These are phyloP conservation scores for Bambusicola thoracicus DNA, from an alignment of 2,113 vertebrate species.

Conservation along the genomic window DNA sequence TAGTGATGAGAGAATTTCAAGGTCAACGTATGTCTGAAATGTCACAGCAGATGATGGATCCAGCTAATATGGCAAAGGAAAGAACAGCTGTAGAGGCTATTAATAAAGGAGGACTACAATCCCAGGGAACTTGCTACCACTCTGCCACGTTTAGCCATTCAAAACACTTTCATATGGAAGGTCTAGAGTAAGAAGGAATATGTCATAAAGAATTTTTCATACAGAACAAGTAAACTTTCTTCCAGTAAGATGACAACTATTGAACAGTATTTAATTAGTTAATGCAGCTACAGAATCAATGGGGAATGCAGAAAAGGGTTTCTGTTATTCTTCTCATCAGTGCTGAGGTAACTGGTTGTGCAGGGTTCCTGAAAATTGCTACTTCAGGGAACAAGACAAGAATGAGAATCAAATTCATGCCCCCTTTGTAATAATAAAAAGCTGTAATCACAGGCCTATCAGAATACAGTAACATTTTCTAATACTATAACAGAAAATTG, in stretches of 20 bases:
- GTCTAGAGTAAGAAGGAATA: neutral
- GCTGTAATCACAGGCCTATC: neutral
- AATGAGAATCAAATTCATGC: neutral
- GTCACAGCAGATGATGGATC: neutral
- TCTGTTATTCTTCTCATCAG: neutral
- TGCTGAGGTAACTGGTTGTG: neutral
- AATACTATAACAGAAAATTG: neutral
- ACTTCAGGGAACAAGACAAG: neutral
- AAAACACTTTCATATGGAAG: neutral
- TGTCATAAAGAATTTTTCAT: too few relatives aligned
- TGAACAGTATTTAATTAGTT: neutral
- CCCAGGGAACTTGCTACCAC: neutral
- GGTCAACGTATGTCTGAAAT: neutral
- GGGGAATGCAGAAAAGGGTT: neutral
- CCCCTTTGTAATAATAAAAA: neutral
- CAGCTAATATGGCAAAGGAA: neutral
- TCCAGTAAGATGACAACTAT: neutral
- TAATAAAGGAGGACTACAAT: neutral
- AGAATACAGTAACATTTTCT: neutral
- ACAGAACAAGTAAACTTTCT: neutral
- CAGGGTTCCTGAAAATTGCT: neutral
- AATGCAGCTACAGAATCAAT: neutral
- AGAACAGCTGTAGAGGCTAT: neutral
- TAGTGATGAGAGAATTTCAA: neutral
- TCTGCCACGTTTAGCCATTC: neutral